phyloP scores from a whole-genome alignment of 2,888 invertebrate genomes.

The Seira sanloemensis region DNA sequence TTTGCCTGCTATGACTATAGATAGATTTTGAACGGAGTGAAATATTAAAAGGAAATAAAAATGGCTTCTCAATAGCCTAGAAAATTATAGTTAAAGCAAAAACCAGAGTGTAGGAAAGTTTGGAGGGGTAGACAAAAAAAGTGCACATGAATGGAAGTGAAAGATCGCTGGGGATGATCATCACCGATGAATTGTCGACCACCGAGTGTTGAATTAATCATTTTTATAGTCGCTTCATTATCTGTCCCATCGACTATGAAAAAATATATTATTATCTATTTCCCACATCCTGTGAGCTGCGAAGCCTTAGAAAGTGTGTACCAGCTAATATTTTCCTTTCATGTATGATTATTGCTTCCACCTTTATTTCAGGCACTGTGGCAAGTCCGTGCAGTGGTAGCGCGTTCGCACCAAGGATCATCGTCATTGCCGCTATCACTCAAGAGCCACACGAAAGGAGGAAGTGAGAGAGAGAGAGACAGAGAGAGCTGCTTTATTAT shows the following conservation, averaged over 20 bases:
- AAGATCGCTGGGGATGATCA: constrained; percentile 67
- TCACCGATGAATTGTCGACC: constrained; percentile 66
- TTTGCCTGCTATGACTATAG: too few species aligned
- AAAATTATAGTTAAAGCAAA: background rate
- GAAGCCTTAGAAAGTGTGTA: constrained; percentile 2
- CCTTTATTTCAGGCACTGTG: background rate
- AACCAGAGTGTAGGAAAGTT: constrained; percentile 6
- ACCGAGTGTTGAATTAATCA: constrained; percentile 68
- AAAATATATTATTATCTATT: constrained; percentile 38
- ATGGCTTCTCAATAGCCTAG: background rate
- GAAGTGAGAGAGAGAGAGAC: too few species aligned
- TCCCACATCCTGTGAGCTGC: constrained; percentile 29
- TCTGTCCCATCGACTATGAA: constrained; percentile 65
- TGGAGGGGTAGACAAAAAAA: constrained; percentile 37
- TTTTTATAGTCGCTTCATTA: constrained; percentile 73
- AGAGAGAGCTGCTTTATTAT: too few species aligned
- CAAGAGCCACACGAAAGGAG: background rate
- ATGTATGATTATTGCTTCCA: background rate
- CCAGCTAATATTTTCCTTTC: background rate
- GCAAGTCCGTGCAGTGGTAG: too few species aligned
- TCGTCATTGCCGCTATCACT: constrained; percentile 8
- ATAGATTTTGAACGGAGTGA: too few species aligned
- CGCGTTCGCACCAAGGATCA: background rate
- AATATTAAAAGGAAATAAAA: too few species aligned
- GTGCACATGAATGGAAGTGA: constrained; percentile 68